phyloP scores from a whole-genome alignment of 2,113 vertebrate species.

The Microtus oregoni region DNA sequence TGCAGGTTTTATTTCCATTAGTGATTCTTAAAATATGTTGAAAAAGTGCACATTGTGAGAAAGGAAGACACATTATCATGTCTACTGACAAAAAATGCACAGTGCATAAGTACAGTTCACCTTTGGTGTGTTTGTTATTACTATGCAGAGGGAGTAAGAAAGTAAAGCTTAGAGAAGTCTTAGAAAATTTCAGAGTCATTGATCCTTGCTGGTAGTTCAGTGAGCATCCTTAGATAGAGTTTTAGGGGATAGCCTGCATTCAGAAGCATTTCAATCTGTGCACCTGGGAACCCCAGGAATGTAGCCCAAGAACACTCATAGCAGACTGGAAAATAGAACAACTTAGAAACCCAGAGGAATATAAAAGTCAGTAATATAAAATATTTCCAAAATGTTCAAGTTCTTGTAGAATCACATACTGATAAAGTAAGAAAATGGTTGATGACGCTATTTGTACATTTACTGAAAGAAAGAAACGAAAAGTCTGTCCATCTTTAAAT shows the following conservation, averaged over 20 bases:
- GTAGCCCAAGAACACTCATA: neutral
- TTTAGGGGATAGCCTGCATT: neutral
- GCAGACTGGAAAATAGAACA: neutral
- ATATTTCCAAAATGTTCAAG: neutral
- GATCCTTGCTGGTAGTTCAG: neutral
- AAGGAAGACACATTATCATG: neutral
- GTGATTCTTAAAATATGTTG: neutral
- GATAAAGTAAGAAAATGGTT: constrained; percentile 2
- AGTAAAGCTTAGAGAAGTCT: neutral
- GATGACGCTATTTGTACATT: neutral
- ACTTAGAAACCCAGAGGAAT: neutral
- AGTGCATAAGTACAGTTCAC: neutral
- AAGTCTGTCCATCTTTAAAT: constrained; percentile 1
- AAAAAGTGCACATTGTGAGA: neutral
- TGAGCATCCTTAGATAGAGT: neutral
- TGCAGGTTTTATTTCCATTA: neutral
- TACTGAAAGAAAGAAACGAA: neutral
- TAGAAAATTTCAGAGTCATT: neutral
- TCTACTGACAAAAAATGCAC: constrained; percentile 5
- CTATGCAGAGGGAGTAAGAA: neutral
- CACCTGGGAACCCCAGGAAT: neutral
- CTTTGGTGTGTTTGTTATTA: neutral
- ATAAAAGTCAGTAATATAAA: constrained; percentile 5
- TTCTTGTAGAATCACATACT: neutral
- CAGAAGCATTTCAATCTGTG: neutral